Conservation (phyloP, 2,888 invertebrate species). For the Tetranychus piercei region DNA sequence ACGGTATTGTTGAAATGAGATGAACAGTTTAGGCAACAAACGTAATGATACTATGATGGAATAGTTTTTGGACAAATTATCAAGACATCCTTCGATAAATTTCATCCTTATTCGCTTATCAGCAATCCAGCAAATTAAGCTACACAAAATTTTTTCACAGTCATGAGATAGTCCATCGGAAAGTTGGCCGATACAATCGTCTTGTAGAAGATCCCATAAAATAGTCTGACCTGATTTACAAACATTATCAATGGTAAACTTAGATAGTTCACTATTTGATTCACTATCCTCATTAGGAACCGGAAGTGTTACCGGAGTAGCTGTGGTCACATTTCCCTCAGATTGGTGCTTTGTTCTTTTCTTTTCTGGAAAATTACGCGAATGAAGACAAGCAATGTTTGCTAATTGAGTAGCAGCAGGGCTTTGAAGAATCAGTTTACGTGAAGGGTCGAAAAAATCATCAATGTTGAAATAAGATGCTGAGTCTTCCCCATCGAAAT, state of each 20-base stretch:
- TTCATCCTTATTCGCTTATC: conserved; percentile 75
- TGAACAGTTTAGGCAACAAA: conserved; percentile 67
- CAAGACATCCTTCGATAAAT: conserved; percentile 81
- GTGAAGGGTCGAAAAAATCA: conserved; percentile 7
- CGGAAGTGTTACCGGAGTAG: neutral
- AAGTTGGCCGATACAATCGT: conserved; percentile 64
- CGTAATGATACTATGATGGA: conserved; percentile 76
- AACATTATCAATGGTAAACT: conserved; percentile 44
- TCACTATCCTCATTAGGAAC: conserved; percentile 15
- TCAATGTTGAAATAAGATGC: conserved; percentile 37
- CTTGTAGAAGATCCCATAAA: conserved; percentile 81
- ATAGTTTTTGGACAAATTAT: conserved; percentile 67
- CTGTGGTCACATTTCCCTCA: neutral
- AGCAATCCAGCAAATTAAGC: conserved; percentile 60
- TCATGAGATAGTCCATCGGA: conserved; percentile 80
- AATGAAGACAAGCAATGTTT: conserved; percentile 33
- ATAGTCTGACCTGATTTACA: conserved; percentile 78
- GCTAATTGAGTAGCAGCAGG: conserved; percentile 30
- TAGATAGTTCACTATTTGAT: conserved; percentile 21
- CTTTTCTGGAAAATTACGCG: conserved; percentile 23
- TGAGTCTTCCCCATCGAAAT: conserved; percentile 76
- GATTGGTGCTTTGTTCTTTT: neutral
- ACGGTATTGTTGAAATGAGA: conserved; percentile 72
- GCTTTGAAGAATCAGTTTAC: neutral
- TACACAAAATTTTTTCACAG: conserved; percentile 77